Evolutionary conservation across 1,140 invertebrate species (phyloP).

Genomic region (Metaphire vulgaris): DNA sequence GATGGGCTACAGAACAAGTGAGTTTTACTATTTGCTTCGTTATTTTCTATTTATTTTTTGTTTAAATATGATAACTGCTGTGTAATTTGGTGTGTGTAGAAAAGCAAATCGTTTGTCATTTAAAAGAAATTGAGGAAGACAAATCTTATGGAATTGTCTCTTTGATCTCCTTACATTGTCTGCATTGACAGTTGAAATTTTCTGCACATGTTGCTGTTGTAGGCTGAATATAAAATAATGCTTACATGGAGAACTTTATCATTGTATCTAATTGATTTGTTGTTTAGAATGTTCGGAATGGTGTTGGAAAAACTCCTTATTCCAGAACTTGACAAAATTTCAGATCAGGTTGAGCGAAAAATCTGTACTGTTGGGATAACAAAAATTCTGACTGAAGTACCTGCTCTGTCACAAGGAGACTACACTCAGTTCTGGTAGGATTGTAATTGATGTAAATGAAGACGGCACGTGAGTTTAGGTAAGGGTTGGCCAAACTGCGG

Average conservation of each 20-base stretch:
- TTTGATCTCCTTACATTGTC: neutral
- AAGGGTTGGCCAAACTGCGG: neutral
- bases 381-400: conserved; percentile 72
- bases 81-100: neutral
- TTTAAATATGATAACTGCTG: neutral
- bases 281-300: conserved; percentile 82
- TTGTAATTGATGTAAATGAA: conserved; percentile 3
- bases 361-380: conserved; percentile 80
- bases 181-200: neutral
- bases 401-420: conserved; percentile 58
- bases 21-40: conserved; percentile 29
- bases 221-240: no score
- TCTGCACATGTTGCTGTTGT: neutral
- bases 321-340: conserved; percentile 76
- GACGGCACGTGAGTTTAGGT: neutral
- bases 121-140: neutral
- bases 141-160: neutral
- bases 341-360: conserved; percentile 73
- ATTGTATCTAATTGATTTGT: no score
- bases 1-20: conserved; percentile 80
- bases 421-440: conserved; percentile 63
- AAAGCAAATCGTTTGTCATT: neutral
- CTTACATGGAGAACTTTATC: no score
- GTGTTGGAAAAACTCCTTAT: conserved; percentile 81
- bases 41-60: neutral